Percentiles rank a stretch among this genome's conserved stretches.
These are phyloP conservation scores for Suillia variegata DNA, from an alignment of 2,888 invertebrate genomes.

Conservation along the genomic window DNA sequence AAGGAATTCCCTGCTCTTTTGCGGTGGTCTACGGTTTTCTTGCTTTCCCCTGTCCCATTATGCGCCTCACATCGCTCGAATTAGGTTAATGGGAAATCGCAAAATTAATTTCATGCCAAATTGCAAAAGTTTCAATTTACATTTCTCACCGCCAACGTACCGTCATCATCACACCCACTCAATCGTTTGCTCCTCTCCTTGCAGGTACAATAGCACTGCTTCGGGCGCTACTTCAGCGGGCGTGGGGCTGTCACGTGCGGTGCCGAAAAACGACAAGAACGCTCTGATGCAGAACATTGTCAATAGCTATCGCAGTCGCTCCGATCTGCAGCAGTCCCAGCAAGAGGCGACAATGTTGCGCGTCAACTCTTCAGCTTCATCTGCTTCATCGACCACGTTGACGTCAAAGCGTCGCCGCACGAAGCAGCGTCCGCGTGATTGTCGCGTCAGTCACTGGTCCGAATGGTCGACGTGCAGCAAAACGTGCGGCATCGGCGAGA, in stretches of 20 bases:
- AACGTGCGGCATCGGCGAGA: constrained; percentile 88
- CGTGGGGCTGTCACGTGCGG: constrained; percentile 26
- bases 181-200: constrained; percentile 10
- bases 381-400: constrained; percentile 45
- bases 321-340: constrained; percentile 41
- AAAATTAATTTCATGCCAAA: constrained; percentile 2
- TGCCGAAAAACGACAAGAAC: constrained; percentile 69
- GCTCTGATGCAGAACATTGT: constrained; percentile 75
- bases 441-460: constrained; percentile 85
- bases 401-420: constrained; percentile 59
- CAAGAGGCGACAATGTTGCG: background rate
- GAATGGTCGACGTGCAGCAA: constrained; percentile 87
- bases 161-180: too few relatives aligned
- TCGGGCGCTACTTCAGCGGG: constrained; percentile 1
- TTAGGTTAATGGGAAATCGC: background rate
- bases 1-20: too few relatives aligned
- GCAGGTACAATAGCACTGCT: constrained; percentile 46
- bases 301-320: constrained; percentile 65
- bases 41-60: too few relatives aligned
- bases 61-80: too few relatives aligned
- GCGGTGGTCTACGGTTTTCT: too few relatives aligned
- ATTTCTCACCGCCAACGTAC: too few relatives aligned
- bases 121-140: background rate
- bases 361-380: constrained; percentile 47
- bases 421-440: constrained; percentile 70